Evolutionary conservation across 2,797 vertebrate genomes (phyloP).

Genomic region (Champsocephalus gunnari): DNA sequence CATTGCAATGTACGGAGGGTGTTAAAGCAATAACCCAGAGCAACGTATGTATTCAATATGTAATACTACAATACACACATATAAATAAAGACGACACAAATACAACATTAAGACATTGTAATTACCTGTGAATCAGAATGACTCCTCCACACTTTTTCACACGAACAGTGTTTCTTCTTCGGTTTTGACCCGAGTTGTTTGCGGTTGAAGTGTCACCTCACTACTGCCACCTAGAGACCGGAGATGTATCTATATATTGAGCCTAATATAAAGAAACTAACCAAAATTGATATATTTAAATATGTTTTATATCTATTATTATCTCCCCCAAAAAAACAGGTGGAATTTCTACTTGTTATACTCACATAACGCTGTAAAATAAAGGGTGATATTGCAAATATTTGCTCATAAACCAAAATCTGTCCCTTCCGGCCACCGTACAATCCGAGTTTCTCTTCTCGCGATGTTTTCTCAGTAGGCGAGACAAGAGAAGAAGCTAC

Average conservation of each 20-base stretch:
- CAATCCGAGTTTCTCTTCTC: constrained; percentile 6
- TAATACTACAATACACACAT: not conserved
- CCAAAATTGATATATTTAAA: rapidly evolving
- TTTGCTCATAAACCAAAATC: not conserved
- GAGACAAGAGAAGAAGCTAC: constrained; percentile 10
- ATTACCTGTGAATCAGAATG: constrained; percentile 12
- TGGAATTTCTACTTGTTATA: no score
- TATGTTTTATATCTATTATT: not conserved
- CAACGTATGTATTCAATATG: rapidly evolving
- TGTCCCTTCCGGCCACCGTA: constrained; percentile 38
- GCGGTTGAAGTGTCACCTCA: rapidly evolving
- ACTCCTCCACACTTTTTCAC: constrained; percentile 16
- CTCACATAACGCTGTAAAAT: no score
- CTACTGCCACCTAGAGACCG: constrained; percentile 47
- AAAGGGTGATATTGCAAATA: not conserved
- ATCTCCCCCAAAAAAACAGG: rapidly evolving
- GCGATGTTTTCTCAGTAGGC: constrained; percentile 30
- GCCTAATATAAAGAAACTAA: not conserved
- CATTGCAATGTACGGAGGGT: not conserved
- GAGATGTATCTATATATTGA: not conserved
- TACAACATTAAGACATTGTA: not conserved
- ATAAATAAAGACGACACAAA: rapidly evolving
- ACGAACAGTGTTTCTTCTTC: constrained; percentile 10
- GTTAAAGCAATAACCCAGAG: not conserved
- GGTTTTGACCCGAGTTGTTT: not conserved